Evolutionary conservation across 2,888 invertebrate genomes (phyloP).

Genomic region (Caenorhabditis drosophilae): DNA sequence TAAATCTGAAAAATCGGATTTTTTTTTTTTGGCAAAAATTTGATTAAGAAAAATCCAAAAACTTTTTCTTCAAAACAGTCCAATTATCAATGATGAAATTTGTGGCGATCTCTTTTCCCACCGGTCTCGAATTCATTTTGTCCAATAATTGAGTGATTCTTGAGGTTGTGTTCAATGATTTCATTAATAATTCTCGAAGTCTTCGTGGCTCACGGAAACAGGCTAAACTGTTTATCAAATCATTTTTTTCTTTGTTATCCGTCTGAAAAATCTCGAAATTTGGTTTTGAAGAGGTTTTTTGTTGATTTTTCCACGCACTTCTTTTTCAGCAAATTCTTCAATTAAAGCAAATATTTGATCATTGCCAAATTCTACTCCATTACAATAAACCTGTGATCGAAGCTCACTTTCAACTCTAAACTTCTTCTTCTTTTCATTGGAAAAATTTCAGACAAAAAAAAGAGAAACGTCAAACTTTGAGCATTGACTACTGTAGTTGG

Average conservation of each 20-base stretch:
- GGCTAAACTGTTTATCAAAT: constrained; percentile 16
- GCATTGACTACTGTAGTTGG: constrained; percentile 40
- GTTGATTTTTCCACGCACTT: constrained; percentile 30
- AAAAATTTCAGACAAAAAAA: constrained; percentile 7
- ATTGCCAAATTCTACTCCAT: constrained; percentile 46
- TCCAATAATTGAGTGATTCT: constrained; percentile 11
- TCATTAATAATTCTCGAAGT: background rate
- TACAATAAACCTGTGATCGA: constrained; percentile 46
- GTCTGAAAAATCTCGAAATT: too few species aligned
- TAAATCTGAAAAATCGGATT: constrained; percentile 19
- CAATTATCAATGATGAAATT: constrained; percentile 50
- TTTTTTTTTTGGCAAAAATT: too few species aligned
- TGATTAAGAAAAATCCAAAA: too few species aligned
- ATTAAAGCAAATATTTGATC: constrained; percentile 36
- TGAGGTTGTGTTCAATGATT: constrained; percentile 5
- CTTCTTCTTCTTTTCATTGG: too few species aligned
- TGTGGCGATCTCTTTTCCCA: constrained; percentile 40
- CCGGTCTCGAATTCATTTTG: constrained; percentile 32
- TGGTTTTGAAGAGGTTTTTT: too few species aligned
- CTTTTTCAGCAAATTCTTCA: constrained; percentile 23
- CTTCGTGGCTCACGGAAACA: constrained; percentile 33
- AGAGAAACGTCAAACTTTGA: constrained; percentile 25
- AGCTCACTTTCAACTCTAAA: constrained; percentile 48
- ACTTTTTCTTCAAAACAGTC: constrained; percentile 31
- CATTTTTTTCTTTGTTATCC: constrained; percentile 25